Base-by-base conservation (phyloP, 2,888 invertebrate genomes). In the Hypomecis punctinalis region DNA sequence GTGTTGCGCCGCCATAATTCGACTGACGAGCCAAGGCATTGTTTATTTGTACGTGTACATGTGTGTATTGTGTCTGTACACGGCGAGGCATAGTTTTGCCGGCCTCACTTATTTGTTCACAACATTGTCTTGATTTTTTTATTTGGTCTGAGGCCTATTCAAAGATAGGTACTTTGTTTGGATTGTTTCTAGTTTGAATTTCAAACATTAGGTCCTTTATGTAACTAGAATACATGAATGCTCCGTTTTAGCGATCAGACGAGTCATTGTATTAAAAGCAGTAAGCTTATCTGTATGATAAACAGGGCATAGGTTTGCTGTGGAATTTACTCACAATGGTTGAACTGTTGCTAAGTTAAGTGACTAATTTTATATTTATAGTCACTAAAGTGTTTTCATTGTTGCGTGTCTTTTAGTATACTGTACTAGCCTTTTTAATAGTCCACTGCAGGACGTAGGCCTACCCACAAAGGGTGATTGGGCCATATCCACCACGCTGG, bases 251-350 rank as follows among this genome's bases (percentile, higher is more conserved):
- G 36, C 40, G 7, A 54, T 51, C 5, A 43, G 53, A 47, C n/a
- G 37, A 48, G 43, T 48, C 48, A 58, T 63, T 54, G 47, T 51
- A 46, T 36, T 42, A 36, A 39, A 53, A 42, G 36, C 36, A 49
- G 13, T n/a, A 52, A 40, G 45, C n/a, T 36, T 48, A 36, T 47
- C 52, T 47, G 37, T 54, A 48, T 55, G 59, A 63, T 63, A 63
- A 59, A 49, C 33, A 54, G 49, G 63, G 43, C 63, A 59, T 33
- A 59, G 49, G 45, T 58, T 36, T 7, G 39, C 35, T 9, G 40
- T 49, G 59, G 54, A 55, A 59, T 59, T 55, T 45, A 35, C 39
- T 59, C 45, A 53, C 57, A 63, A 63, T 43, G 33, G n/a, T 33
- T 45, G 33, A 13, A 49, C 54, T 49, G 43, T 55, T 47, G 42